A percentile compares a stretch with the other conserved stretches of the same genome.
Conservation (phyloP, 2,888 invertebrate species). For the Lottia scabra region DNA sequence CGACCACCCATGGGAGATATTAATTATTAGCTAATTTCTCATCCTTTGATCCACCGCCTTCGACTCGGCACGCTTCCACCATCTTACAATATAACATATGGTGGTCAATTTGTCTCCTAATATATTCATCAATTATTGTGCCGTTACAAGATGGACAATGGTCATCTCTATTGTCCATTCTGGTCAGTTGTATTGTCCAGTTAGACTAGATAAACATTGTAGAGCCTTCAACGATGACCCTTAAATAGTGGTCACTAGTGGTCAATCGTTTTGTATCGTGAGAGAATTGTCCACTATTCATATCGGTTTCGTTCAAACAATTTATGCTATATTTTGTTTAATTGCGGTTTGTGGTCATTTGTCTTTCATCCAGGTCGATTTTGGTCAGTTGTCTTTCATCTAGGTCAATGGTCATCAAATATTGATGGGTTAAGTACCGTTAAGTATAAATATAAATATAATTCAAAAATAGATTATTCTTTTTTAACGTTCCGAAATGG, state of each 20-base stretch:
- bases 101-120: neutral
- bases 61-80: neutral
- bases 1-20: neutral
- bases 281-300: too few species aligned
- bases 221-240: neutral
- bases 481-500: too few species aligned
- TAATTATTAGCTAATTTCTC: neutral
- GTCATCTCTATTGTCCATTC: neutral
- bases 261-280: too few species aligned
- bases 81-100: neutral
- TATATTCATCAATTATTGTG: neutral
- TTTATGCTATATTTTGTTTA: too few species aligned
- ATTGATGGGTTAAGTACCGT: too few species aligned
- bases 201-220: neutral
- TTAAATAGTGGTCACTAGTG: neutral
- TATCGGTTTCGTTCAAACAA: too few species aligned
- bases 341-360: too few species aligned
- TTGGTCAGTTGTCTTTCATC: too few species aligned
- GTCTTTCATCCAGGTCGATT: too few species aligned
- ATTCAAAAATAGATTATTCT: too few species aligned
- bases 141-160: constrained; percentile 2
- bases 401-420: too few species aligned
- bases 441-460: too few species aligned
- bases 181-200: neutral
- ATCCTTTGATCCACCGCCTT: neutral